Percentiles rank a stretch among this genome's conserved stretches.
Evolutionary conservation across 2,113 vertebrate genomes (phyloP).

Genomic region (Lathamus discolor): DNA sequence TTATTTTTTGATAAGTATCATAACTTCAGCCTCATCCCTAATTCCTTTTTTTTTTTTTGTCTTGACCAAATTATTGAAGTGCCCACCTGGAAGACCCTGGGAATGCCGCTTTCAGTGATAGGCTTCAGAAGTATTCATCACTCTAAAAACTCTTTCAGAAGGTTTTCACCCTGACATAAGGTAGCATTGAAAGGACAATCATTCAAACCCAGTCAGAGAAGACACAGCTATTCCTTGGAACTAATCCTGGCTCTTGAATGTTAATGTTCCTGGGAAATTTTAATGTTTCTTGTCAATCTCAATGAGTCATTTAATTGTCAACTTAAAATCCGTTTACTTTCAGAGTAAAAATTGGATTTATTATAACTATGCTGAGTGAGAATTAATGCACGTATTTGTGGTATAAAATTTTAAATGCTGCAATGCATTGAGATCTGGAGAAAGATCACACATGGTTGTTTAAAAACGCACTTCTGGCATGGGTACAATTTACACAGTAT

Average conservation of each 20-base stretch:
- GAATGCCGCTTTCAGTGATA: background rate
- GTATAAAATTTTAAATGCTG: background rate
- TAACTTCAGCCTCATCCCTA: background rate
- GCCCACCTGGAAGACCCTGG: background rate
- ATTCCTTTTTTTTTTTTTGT: background rate
- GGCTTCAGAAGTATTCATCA: background rate
- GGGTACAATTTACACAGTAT: constrained; percentile 7
- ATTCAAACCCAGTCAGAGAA: background rate
- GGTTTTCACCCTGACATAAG: background rate
- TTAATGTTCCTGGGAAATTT: background rate
- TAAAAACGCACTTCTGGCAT: background rate
- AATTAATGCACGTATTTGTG: background rate
- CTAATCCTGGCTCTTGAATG: background rate
- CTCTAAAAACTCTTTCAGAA: background rate
- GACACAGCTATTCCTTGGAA: background rate
- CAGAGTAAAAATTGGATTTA: background rate
- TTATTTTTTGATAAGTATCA: background rate
- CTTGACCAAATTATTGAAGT: background rate
- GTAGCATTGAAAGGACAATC: background rate
- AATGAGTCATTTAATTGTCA: background rate
- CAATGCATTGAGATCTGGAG: background rate
- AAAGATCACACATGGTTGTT: background rate
- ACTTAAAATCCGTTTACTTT: background rate
- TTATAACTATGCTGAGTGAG: background rate
- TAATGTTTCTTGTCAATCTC: background rate